phyloP scores from a whole-genome alignment of 1,140 invertebrate species.

The Heterodera schachtii region DNA sequence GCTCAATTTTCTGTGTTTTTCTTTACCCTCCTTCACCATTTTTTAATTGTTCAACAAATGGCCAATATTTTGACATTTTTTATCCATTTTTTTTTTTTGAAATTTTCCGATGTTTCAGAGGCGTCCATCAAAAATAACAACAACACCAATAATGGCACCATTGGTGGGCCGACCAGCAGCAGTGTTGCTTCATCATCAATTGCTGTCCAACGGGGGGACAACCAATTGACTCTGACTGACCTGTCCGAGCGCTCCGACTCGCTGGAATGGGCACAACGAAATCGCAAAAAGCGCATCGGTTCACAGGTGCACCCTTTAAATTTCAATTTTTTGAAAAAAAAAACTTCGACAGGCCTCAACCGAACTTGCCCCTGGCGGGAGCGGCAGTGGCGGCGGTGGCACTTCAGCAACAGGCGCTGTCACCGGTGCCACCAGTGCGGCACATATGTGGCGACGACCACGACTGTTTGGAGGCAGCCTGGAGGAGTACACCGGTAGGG shows the following conservation, averaged over 20 bases:
- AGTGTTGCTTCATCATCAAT: slow-evolving; percentile 4
- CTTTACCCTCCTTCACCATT: no score
- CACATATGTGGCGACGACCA: slow-evolving; percentile 70
- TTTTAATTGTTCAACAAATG: not conserved
- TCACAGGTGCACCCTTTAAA: slow-evolving; percentile 19
- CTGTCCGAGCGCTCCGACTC: slow-evolving; percentile 23
- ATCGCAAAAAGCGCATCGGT: slow-evolving; percentile 75
- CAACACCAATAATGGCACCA: not conserved
- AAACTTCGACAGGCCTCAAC: slow-evolving; percentile 18
- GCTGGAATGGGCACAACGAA: slow-evolving; percentile 66
- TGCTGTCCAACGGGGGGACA: not conserved
- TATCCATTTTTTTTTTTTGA: not conserved
- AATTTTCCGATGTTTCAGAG: not conserved
- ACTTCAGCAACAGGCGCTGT: not conserved
- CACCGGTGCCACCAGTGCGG: slow-evolving; percentile 17
- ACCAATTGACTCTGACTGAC: not conserved
- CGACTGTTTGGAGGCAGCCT: slow-evolving; percentile 89
- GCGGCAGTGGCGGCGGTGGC: not conserved
- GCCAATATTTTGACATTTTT: not conserved
- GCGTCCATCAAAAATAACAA: not conserved
- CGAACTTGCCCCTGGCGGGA: not conserved
- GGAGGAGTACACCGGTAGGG: slow-evolving; percentile 75
- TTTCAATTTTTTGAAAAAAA: not conserved
- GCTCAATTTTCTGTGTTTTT: no score
- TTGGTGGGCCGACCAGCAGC: not conserved